Conservation (phyloP, 2,888 invertebrate species). For the Rhorus exstirpatorius region DNA sequence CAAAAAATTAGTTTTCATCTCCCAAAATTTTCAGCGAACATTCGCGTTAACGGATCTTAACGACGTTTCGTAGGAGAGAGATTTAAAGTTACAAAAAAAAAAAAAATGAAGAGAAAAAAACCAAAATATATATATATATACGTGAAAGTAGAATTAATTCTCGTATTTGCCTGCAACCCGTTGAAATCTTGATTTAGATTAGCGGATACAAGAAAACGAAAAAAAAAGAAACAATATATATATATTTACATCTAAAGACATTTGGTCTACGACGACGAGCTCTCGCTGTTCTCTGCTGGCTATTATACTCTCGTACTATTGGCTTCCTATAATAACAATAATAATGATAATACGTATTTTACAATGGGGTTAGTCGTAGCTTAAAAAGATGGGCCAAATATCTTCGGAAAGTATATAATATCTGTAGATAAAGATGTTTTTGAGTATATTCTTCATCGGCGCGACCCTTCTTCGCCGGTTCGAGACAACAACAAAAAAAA, state of each 20-base stretch:
- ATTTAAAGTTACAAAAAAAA: slow-evolving; percentile 72
- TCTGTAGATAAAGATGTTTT: slow-evolving; percentile 44
- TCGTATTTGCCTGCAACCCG: slow-evolving; percentile 85
- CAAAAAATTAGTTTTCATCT: no score
- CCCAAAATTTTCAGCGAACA: no score
- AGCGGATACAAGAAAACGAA: slow-evolving; percentile 74
- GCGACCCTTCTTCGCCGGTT: background rate
- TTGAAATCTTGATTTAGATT: slow-evolving; percentile 84
- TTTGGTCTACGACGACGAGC: slow-evolving; percentile 76
- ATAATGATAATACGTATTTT: slow-evolving; percentile 45
- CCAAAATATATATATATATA: slow-evolving; percentile 68
- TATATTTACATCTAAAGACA: slow-evolving; percentile 79
- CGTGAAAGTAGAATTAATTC: slow-evolving; percentile 81
- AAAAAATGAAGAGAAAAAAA: slow-evolving; percentile 68
- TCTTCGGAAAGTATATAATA: slow-evolving; percentile 75
- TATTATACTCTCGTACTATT: slow-evolving; percentile 42
- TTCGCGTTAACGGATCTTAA: no score
- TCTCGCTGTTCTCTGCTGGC: slow-evolving; percentile 50
- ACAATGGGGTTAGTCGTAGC: slow-evolving; percentile 57
- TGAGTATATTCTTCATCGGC: slow-evolving; percentile 7
- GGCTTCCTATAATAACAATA: slow-evolving; percentile 48
- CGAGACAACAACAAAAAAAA: no score
- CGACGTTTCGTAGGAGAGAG: slow-evolving; percentile 61
- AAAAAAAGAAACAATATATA: slow-evolving; percentile 6
- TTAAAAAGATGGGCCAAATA: slow-evolving; percentile 77